Evolutionary conservation across 2,888 invertebrate genomes (phyloP).

Genomic region (Calliopum simillimum): DNA sequence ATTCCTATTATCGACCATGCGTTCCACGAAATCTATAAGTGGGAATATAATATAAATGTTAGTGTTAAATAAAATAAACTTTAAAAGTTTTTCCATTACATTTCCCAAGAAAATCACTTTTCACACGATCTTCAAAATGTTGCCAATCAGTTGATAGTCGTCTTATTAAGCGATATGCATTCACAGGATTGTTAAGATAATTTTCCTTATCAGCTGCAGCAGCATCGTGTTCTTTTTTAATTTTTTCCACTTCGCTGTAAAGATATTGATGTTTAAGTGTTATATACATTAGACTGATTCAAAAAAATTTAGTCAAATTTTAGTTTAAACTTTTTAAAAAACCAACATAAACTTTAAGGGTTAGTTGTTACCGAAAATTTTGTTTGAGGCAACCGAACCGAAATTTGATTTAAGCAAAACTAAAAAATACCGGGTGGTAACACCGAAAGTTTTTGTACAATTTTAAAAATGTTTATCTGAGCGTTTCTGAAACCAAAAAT

Average conservation of each 20-base stretch:
- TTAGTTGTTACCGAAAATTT: too few species aligned
- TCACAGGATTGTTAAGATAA: slow-evolving; percentile 92
- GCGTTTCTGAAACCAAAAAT: too few species aligned
- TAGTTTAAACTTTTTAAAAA: too few species aligned
- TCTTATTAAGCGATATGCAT: slow-evolving; percentile 93
- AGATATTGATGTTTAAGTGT: not conserved
- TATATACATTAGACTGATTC: too few species aligned
- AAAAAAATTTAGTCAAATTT: too few species aligned
- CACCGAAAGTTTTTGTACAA: too few species aligned
- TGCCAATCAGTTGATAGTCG: slow-evolving; percentile 91
- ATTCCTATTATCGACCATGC: slow-evolving; percentile 77
- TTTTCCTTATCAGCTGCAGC: slow-evolving; percentile 82
- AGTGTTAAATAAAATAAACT: not conserved
- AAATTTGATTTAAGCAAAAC: too few species aligned
- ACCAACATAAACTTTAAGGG: too few species aligned
- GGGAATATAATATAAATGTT: not conserved
- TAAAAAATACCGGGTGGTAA: too few species aligned
- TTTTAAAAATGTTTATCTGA: too few species aligned
- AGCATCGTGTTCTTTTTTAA: slow-evolving; percentile 79
- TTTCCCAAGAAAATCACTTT: slow-evolving; percentile 72
- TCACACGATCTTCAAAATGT: slow-evolving; percentile 79
- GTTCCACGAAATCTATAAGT: slow-evolving; percentile 75
- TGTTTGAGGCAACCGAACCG: too few species aligned
- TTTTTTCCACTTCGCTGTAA: slow-evolving; percentile 70
- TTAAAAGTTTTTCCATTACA: slow-evolving; percentile 47